Conservation (phyloP, 2,113 vertebrate genomes). For the Aix galericulata region DNA sequence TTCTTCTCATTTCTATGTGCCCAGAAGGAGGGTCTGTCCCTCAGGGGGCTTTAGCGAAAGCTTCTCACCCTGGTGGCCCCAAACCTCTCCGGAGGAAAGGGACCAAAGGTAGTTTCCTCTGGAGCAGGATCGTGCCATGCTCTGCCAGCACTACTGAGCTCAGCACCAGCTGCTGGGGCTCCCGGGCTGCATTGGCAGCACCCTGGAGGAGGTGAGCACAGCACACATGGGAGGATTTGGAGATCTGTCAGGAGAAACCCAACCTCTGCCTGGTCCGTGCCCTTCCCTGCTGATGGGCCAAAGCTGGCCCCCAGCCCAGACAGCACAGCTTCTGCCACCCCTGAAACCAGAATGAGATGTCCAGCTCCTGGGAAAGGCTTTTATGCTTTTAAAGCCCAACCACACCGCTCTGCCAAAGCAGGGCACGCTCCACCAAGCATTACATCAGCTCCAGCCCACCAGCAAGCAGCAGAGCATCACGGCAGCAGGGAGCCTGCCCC, state of each 20-base stretch:
- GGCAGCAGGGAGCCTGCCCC: not conserved
- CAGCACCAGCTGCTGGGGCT: not conserved
- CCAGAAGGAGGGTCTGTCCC: not conserved
- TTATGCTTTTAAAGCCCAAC: not conserved
- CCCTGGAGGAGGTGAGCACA: not conserved
- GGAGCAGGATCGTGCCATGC: not conserved
- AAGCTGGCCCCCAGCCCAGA: no score
- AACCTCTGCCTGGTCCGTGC: no score
- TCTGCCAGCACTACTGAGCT: not conserved
- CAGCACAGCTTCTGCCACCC: not conserved
- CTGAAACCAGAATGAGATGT: not conserved
- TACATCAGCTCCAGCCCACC: not conserved
- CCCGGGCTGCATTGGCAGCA: no score
- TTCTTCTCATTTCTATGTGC: not conserved
- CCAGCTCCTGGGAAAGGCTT: not conserved
- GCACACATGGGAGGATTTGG: rapidly evolving
- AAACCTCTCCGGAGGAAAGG: not conserved
- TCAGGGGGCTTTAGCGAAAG: not conserved
- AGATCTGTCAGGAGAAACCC: not conserved
- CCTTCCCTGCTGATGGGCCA: not conserved
- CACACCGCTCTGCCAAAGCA: not conserved
- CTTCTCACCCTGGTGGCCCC: not conserved
- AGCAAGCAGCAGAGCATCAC: not conserved
- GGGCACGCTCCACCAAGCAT: not conserved
- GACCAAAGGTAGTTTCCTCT: not conserved